Conservation (phyloP, 2,797 vertebrate genomes). For the Phrynocephalus forsythii region DNA sequence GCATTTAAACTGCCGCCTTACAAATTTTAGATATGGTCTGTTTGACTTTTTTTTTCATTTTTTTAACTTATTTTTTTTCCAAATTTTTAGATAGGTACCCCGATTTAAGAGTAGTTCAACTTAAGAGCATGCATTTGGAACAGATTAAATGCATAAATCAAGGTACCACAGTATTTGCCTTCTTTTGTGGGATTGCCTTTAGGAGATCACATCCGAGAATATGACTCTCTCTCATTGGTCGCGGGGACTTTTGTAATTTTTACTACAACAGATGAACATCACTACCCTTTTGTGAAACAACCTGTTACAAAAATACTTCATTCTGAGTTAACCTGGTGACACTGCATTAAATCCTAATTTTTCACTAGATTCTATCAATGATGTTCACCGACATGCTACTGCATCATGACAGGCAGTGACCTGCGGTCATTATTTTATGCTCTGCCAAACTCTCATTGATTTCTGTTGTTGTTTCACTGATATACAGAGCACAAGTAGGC, state of each 20-base stretch:
- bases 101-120: too few relatives aligned
- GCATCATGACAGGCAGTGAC: slow-evolving; percentile 16
- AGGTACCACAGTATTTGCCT: too few relatives aligned
- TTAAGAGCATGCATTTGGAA: too few relatives aligned
- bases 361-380: not conserved
- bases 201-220: too few relatives aligned
- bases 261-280: not conserved
- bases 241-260: not conserved
- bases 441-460: rapidly evolving
- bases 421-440: not conserved
- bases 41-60: too few relatives aligned
- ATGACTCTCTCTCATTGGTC: not conserved
- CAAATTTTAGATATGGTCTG: too few relatives aligned
- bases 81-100: too few relatives aligned
- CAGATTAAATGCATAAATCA: too few relatives aligned
- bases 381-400: not conserved
- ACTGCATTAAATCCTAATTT: not conserved
- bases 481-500: not conserved
- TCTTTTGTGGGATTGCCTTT: too few relatives aligned
- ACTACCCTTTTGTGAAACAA: not conserved
- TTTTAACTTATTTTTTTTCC: too few relatives aligned
- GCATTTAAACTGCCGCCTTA: too few relatives aligned
- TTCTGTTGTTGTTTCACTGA: not conserved
- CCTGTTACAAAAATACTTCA: not conserved
- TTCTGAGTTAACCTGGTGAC: not conserved